Base-by-base conservation (phyloP, 92 coral and sea anemone species). In the Heteractis magnifica region DNA sequence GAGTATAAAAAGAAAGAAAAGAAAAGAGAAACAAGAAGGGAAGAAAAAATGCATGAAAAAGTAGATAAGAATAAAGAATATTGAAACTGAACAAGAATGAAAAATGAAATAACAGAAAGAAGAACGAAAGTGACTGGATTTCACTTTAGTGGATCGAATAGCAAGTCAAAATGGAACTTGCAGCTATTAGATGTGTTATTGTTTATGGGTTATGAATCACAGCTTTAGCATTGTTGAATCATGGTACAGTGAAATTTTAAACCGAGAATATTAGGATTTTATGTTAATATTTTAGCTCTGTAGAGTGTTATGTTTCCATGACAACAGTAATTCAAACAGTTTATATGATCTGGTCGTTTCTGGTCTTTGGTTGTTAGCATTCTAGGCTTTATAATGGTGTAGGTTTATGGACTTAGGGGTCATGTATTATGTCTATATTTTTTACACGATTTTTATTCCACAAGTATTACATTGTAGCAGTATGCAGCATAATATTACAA, bases 281-380 rank as follows among this genome's bases (percentile, higher is more conserved):
- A 68, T 68, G 73, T 68, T 15, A 23, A 64, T 64, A 34, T 64
- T 64, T 64, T 64, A 68, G 73, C 23, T 26, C 5, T 68, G 73
- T 68, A 26, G 26, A 26, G 49, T 68, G 73, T 68, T 68, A 68
- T 68, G 73, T 68, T 68, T 41, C 49, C 26, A 68, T 26, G 73
- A 68, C 73, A 68, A 68, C 73, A 68, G 23, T 20, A 48, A 68
- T 13, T 4, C 49, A 15, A 53, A 14, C 70, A 62, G 73, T 23
- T 68, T 68, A 53, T 53, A 68, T 68, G 73, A 68, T 26, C 41
- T 8, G 49, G 3, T 26, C 49, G 4, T 68, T 62, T 68, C 20
- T 68, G 73, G 49, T 20, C 49, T 68, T 68, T 68, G 8, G 70
- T 53, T 53, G 73, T 26, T 68, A 68, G 4, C 49, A 10, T 9